Evolutionary conservation across 2,888 invertebrate species (phyloP).

Genomic region (Dicroscelio sp.): DNA sequence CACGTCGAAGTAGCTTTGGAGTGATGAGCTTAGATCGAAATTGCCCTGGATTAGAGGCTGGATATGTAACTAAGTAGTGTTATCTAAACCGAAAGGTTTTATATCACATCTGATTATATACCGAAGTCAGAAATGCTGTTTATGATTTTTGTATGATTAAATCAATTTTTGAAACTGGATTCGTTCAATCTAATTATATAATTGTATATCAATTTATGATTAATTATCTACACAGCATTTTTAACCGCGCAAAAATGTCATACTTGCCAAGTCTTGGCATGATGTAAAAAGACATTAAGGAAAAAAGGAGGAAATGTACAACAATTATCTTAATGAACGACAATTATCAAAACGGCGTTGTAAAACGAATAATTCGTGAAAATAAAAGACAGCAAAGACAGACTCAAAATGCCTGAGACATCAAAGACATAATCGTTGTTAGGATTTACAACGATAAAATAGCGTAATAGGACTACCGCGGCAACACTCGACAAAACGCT

Average conservation of each 20-base stretch:
- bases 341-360: slow-evolving; percentile 57
- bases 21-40: too few species aligned
- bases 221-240: too few species aligned
- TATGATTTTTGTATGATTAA: too few species aligned
- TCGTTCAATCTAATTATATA: too few species aligned
- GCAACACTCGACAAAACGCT: slow-evolving; percentile 71
- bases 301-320: not conserved
- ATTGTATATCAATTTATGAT: too few species aligned
- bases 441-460: slow-evolving; percentile 75
- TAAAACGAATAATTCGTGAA: slow-evolving; percentile 45
- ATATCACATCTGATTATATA: too few species aligned
- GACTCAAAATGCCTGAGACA: slow-evolving; percentile 51
- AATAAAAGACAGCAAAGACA: slow-evolving; percentile 60
- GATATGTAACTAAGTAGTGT: too few species aligned
- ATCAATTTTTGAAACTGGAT: too few species aligned
- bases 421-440: slow-evolving; percentile 70
- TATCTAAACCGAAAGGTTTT: too few species aligned
- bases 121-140: too few species aligned
- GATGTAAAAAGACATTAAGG: too few species aligned
- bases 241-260: not conserved
- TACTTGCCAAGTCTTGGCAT: not conserved
- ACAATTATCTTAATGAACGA: slow-evolving; percentile 51
- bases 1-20: slow-evolving; percentile 16
- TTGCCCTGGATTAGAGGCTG: too few species aligned
- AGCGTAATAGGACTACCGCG: slow-evolving; percentile 63